Percentiles rank a stretch among this genome's conserved stretches.
These are phyloP conservation scores for Lagopus leucura DNA, from an alignment of 2,113 vertebrate genomes.

Conservation along the genomic window DNA sequence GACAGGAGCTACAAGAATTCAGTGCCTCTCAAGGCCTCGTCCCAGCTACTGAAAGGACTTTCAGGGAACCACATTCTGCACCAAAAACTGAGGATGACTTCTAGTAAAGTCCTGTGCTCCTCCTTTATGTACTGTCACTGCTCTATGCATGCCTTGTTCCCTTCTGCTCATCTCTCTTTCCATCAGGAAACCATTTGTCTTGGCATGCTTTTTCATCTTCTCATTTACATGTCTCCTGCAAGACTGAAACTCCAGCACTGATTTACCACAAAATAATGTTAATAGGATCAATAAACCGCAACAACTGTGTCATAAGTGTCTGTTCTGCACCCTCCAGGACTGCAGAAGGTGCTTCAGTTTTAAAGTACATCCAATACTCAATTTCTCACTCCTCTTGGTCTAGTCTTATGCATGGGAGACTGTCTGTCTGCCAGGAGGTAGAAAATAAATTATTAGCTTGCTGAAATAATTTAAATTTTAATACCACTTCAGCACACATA, in stretches of 20 bases:
- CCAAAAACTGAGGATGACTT: not conserved
- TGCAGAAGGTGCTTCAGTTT: constrained; percentile 43
- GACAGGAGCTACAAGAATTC: not conserved
- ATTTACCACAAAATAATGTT: constrained; percentile 80
- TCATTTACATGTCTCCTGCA: constrained; percentile 77
- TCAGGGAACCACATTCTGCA: not conserved
- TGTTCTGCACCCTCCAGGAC: constrained; percentile 52
- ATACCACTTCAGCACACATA: constrained; percentile 64
- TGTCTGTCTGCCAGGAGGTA: constrained; percentile 35
- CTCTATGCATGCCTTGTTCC: not conserved
- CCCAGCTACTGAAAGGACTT: not conserved
- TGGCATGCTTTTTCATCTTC: constrained; percentile 70
- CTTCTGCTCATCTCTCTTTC: constrained; percentile 45
- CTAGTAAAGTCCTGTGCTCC: not conserved
- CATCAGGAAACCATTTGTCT: constrained; percentile 71
- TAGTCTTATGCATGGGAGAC: constrained; percentile 24
- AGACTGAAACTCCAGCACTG: constrained; percentile 75
- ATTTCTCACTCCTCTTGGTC: constrained; percentile 1
- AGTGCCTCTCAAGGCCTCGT: not conserved
- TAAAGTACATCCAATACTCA: not conserved
- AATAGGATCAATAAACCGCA: constrained; percentile 82
- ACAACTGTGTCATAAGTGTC: constrained; percentile 72
- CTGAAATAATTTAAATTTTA: constrained; percentile 64
- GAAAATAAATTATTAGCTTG: constrained; percentile 55
- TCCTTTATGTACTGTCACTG: not conserved